A percentile compares a stretch with the other conserved stretches of the same genome.
These are phyloP conservation scores for Melierax canorus DNA, from an alignment of 2,113 vertebrate genomes.

Conservation along the genomic window DNA sequence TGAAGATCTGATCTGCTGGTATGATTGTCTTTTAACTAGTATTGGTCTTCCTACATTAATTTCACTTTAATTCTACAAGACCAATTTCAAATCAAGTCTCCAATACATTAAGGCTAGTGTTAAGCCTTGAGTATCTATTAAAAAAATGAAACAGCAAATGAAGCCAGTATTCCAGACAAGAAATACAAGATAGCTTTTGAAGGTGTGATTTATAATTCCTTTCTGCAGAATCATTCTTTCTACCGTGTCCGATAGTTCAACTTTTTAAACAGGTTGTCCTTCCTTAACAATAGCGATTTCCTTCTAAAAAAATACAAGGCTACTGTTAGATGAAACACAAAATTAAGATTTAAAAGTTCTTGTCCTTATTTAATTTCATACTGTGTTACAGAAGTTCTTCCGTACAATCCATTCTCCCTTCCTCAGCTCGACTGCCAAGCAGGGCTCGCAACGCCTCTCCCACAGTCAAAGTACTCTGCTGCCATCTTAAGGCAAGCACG, in stretches of 20 bases:
- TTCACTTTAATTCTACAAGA: background rate
- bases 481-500: slow-evolving; percentile 17
- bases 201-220: background rate
- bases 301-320: background rate
- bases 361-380: background rate
- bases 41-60: background rate
- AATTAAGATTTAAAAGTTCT: background rate
- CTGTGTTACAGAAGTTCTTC: fast-evolving
- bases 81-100: background rate
- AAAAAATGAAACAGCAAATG: background rate
- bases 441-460: background rate
- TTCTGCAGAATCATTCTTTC: background rate
- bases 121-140: background rate
- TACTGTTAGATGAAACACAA: background rate
- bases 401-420: fast-evolving
- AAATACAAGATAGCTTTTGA: background rate
- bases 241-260: background rate
- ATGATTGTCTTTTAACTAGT: background rate
- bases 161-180: background rate
- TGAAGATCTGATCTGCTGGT: background rate
- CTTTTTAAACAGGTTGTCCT: background rate
- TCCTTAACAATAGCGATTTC: background rate
- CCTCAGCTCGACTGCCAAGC: fast-evolving
- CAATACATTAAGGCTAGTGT: background rate
- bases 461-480: background rate